Evolutionary conservation across 2,888 invertebrate genomes (phyloP).

Genomic region (Agrotis exclamationis): DNA sequence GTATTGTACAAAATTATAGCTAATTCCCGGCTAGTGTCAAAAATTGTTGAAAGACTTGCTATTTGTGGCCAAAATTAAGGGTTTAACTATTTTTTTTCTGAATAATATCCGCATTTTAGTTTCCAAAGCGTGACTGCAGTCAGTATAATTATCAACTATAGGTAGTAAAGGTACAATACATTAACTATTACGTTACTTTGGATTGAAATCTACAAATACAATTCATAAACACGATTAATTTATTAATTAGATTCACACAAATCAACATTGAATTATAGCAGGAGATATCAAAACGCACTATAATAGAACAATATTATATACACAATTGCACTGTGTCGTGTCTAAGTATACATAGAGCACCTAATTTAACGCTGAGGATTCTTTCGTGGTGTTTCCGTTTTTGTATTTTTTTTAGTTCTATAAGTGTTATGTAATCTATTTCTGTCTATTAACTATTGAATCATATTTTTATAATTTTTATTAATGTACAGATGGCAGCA

Average conservation of each 20-base stretch:
- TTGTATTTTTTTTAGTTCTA: slow-evolving; percentile 24
- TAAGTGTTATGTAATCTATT: slow-evolving; percentile 21
- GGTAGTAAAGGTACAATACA: slow-evolving; percentile 34
- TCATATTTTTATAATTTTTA: slow-evolving; percentile 6
- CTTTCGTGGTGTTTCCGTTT: slow-evolving; percentile 44
- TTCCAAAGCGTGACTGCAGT: slow-evolving; percentile 40
- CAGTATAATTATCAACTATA: slow-evolving; percentile 39
- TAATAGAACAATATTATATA: slow-evolving; percentile 70
- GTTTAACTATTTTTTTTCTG: slow-evolving; percentile 10
- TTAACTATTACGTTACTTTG: slow-evolving; percentile 52
- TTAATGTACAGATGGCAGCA: neutral
- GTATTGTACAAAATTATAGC: slow-evolving; percentile 74
- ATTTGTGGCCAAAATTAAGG: too few relatives aligned
- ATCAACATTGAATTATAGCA: slow-evolving; percentile 62
- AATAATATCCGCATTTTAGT: slow-evolving; percentile 8
- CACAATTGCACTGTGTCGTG: slow-evolving; percentile 81
- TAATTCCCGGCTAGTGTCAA: slow-evolving; percentile 67
- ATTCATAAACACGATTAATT: slow-evolving; percentile 70
- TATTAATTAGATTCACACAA: slow-evolving; percentile 60
- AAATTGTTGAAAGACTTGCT: slow-evolving; percentile 39
- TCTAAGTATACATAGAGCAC: slow-evolving; percentile 80
- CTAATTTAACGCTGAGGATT: slow-evolving; percentile 70
- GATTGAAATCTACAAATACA: slow-evolving; percentile 64
- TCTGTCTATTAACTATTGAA: slow-evolving; percentile 12
- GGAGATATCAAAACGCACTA: slow-evolving; percentile 59